phyloP scores from a whole-genome alignment of 2,888 invertebrate species.

The Asteroscopus sphinx region DNA sequence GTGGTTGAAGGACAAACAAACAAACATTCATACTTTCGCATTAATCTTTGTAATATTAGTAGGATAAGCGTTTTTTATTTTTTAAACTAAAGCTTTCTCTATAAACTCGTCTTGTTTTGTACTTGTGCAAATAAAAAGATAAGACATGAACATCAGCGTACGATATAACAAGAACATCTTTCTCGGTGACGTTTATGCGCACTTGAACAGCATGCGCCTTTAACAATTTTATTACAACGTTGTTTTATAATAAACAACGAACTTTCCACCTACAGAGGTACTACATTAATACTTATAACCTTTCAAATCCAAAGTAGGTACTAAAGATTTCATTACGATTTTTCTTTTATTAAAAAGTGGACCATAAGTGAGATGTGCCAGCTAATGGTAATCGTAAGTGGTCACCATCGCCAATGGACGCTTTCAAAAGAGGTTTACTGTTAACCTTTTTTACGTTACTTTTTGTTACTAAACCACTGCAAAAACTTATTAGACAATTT shows the following conservation, averaged over 20 bases:
- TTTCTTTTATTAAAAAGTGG: conserved; percentile 41
- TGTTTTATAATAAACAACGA: neutral
- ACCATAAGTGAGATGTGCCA: conserved; percentile 29
- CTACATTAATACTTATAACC: conserved; percentile 8
- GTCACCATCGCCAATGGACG: conserved; percentile 25
- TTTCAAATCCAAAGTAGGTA: conserved; percentile 38
- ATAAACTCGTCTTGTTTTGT: conserved; percentile 14
- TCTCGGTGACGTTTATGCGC: neutral
- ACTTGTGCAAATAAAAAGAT: neutral
- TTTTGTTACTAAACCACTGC: conserved; percentile 28
- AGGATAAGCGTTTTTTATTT: neutral
- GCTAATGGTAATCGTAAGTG: conserved; percentile 50
- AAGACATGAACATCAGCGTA: neutral
- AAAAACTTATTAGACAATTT: conserved; percentile 33
- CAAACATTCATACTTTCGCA: too few species aligned
- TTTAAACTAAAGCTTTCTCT: conserved; percentile 18
- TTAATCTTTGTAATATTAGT: too few species aligned
- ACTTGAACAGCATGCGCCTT: conserved; percentile 28
- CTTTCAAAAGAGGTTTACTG: conserved; percentile 38
- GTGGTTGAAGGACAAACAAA: too few species aligned
- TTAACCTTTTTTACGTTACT: conserved; percentile 25
- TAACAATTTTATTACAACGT: neutral
- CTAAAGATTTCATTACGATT: conserved; percentile 38
- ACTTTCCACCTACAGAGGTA: conserved; percentile 52
- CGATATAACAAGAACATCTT: conserved; percentile 12